A percentile compares a stretch with the other conserved stretches of the same genome.
These are phyloP conservation scores for Cyrtodaria siliqua DNA, from an alignment of 2,888 invertebrate species.

Conservation along the genomic window DNA sequence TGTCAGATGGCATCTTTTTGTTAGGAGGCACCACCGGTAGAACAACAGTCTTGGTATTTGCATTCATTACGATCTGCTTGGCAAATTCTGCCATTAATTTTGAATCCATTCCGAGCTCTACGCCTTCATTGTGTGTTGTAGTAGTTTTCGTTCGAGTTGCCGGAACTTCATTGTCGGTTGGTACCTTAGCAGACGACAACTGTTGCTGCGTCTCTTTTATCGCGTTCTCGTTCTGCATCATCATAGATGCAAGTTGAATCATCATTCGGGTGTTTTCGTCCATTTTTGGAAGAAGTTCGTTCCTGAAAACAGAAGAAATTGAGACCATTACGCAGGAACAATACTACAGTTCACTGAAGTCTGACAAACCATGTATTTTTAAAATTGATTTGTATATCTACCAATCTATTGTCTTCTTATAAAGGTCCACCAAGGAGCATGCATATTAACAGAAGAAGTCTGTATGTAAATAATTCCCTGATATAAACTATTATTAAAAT, in stretches of 20 bases:
- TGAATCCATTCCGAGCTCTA: conserved; percentile 44
- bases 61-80: conserved; percentile 57
- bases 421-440: no score
- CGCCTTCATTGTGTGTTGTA: not conserved
- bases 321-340: no score
- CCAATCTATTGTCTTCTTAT: no score
- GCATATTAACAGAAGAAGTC: no score
- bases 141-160: not conserved
- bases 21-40: not conserved
- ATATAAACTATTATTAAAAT: no score
- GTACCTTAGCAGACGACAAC: not conserved
- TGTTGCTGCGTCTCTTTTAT: conserved; percentile 41
- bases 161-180: not conserved
- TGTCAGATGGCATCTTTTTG: conserved; percentile 32
- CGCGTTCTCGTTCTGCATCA: conserved; percentile 61
- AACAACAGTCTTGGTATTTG: conserved; percentile 6
- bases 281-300: no score
- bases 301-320: no score
- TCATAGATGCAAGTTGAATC: conserved; percentile 64
- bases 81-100: conserved; percentile 61
- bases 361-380: no score
- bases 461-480: no score
- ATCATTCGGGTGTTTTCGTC: conserved; percentile 66
- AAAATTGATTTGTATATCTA: no score
- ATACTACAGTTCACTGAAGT: no score